Conservation (phyloP, 2,797 vertebrate genomes). For the Myoxocephalus aenaeus region DNA sequence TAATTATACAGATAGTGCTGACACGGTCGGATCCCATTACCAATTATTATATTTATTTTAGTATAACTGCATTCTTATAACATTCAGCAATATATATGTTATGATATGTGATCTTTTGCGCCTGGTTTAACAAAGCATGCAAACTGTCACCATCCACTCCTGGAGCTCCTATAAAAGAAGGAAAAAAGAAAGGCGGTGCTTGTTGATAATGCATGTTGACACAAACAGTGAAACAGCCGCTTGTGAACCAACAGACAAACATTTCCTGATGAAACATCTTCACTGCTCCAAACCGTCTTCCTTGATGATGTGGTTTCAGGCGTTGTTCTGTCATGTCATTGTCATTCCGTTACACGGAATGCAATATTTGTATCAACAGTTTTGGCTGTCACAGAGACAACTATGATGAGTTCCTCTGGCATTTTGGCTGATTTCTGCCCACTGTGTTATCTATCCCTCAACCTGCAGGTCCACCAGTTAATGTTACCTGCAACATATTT, state of each 20-base stretch:
- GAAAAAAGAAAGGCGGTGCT: not conserved
- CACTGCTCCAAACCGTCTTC: slow-evolving; percentile 23
- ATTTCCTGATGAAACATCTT: slow-evolving; percentile 28
- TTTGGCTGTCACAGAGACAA: slow-evolving; percentile 97
- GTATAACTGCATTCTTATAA: slow-evolving; percentile 7
- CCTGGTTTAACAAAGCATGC: slow-evolving; percentile 23
- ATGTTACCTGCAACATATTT: slow-evolving; percentile 99
- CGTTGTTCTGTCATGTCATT: slow-evolving; percentile 74
- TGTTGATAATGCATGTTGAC: slow-evolving; percentile 51
- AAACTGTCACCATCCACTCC: slow-evolving; percentile 30
- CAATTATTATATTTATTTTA: not conserved
- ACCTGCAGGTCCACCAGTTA: slow-evolving; percentile 98
- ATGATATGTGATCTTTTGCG: slow-evolving; percentile 7
- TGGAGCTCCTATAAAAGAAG: not conserved
- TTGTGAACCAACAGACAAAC: slow-evolving; percentile 22
- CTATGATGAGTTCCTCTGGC: slow-evolving; percentile 92
- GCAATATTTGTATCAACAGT: slow-evolving; percentile 99
- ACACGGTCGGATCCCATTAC: not conserved
- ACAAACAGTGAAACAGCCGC: slow-evolving; percentile 37
- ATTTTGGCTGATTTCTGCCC: slow-evolving; percentile 83
- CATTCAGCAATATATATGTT: not conserved
- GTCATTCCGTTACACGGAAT: slow-evolving; percentile 95
- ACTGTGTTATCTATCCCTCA: slow-evolving; percentile 94
- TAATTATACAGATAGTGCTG: slow-evolving; percentile 21
- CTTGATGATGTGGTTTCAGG: slow-evolving; percentile 54